These are phyloP conservation scores for Philereme transversata DNA, from an alignment of 2,888 invertebrate genomes.

Conservation along the genomic window DNA sequence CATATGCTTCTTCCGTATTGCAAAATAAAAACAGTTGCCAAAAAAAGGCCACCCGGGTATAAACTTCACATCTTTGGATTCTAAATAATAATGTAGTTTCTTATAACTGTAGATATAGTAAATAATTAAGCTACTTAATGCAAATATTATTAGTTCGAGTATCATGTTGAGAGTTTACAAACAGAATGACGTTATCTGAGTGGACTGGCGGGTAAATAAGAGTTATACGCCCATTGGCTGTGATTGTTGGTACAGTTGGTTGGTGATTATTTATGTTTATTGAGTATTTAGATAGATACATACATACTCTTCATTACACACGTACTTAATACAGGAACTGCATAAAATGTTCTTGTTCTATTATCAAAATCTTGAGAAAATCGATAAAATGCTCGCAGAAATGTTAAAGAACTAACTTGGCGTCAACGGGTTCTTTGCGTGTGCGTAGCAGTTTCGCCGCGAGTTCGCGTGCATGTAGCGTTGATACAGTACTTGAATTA, in stretches of 20 bases:
- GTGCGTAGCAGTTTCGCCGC: too few relatives aligned
- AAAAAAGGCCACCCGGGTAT: slow-evolving; percentile 62
- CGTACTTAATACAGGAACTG: too few relatives aligned
- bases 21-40: slow-evolving; percentile 55
- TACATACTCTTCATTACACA: too few relatives aligned
- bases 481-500: too few relatives aligned
- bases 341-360: too few relatives aligned
- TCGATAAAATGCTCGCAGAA: too few relatives aligned
- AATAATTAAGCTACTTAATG: slow-evolving; percentile 48
- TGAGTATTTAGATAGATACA: background rate
- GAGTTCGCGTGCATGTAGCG: too few relatives aligned
- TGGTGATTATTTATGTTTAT: too few relatives aligned
- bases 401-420: too few relatives aligned
- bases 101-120: slow-evolving; percentile 55
- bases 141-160: slow-evolving; percentile 58
- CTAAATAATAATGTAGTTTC: slow-evolving; percentile 51
- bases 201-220: background rate
- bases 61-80: slow-evolving; percentile 56
- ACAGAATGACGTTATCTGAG: slow-evolving; percentile 2
- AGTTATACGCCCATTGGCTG: background rate
- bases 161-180: slow-evolving; percentile 51
- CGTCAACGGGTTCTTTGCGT: too few relatives aligned
- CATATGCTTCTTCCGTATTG: slow-evolving; percentile 51
- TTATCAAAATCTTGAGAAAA: too few relatives aligned
- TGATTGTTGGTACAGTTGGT: too few relatives aligned